Evolutionary conservation across 2,113 vertebrate genomes (phyloP).

Genomic region (Tonatia bakeri): DNA sequence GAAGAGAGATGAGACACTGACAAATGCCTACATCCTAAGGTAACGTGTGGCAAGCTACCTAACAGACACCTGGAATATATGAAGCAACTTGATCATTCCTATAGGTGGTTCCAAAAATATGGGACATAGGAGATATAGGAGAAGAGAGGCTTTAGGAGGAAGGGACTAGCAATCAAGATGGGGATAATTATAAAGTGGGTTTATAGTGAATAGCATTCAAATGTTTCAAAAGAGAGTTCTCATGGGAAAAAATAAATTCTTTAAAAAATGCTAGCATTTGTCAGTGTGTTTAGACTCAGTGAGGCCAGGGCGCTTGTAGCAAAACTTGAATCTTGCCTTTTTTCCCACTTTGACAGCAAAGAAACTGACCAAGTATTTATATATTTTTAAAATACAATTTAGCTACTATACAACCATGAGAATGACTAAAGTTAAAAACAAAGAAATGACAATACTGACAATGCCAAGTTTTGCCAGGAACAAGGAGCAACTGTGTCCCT

Average conservation of each 20-base stretch:
- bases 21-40: not conserved
- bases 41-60: not conserved
- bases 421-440: not conserved
- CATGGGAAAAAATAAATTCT: not conserved
- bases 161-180: accelerated
- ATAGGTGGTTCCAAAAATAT: not conserved
- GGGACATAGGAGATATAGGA: not conserved
- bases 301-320: not conserved
- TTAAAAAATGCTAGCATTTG: not conserved
- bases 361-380: not conserved
- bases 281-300: not conserved
- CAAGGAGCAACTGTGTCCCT: not conserved
- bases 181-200: not conserved
- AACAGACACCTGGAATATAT: not conserved
- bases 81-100: not conserved
- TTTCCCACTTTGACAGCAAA: not conserved
- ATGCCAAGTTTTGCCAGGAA: not conserved
- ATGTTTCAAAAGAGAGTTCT: not conserved
- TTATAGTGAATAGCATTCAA: not conserved
- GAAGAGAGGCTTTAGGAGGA: not conserved
- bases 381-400: not conserved
- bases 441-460: not conserved
- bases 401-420: not conserved
- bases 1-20: not conserved
- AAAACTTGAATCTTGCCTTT: not conserved